Base-by-base conservation (phyloP, 2,113 vertebrate species). In the Microcebus jonahi region DNA sequence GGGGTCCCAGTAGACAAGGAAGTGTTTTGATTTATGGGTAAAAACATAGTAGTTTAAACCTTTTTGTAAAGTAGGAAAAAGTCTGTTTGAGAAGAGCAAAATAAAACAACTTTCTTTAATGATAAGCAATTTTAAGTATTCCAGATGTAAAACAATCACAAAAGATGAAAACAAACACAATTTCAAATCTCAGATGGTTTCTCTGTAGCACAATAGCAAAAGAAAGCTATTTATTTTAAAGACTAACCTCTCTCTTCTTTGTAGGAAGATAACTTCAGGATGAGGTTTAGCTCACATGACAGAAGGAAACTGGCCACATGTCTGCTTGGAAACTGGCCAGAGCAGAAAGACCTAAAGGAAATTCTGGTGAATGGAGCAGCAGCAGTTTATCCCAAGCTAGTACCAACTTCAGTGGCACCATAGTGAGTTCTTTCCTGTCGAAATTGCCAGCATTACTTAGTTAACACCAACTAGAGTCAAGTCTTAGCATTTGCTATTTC, bases 251-350 rank as follows among this genome's bases (percentile, higher is more conserved):
- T 21, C 14, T 71, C 55, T 91, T 90, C 27, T 75, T 48, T 63
- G 20, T 90, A 12, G n/a, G 17, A 90, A 55, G 61, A 82, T 93
- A 77, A 45, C 18, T 79, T 80, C 29, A 80, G 57, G 55, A 42
- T 81, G 48, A 86, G 5, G 85, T 79, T 75, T 67, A 67, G 36
- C 59, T 94, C 50, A 81, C 6, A 2, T 87, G 88, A 81, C 21
- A 94, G 59, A 90, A 91, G 53, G 67, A 68, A 94, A 77, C n/a
- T 68, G 34, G 42, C 27, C 75, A 55, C 29, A 57, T 68, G 25
- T 80, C 23, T 90, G 65, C 65, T 63, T 86, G 87, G 80, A 80
- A 85, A 96, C 65, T 73, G 45, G 7, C 59, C 59, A 96, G 50
- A 70, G 71, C 6, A 79, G 48, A 93, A n/a, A 83, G 31, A n/a